Base-by-base conservation (phyloP, 2,113 vertebrate genomes). In the Aphelocoma coerulescens region DNA sequence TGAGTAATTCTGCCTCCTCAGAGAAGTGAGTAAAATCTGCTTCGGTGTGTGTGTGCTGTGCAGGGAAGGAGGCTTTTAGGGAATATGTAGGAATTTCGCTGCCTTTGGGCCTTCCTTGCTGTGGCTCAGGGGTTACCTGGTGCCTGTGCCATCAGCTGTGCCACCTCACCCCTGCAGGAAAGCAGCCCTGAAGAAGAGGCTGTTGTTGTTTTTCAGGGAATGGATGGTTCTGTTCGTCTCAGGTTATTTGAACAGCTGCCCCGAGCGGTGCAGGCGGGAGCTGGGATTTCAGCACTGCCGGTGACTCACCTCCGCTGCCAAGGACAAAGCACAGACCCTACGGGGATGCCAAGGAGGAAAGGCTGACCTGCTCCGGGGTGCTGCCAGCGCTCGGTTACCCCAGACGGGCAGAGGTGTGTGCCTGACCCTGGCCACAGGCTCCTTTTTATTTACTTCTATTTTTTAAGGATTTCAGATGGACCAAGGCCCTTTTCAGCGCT, bases 1-100 rank as follows among this genome's bases (percentile, higher is more conserved):
- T 96, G 97, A 96, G 90, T 96, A 88, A 96, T 89, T 82, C 89
- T 61, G 82, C 77, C 74, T 96, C 84, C 88, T 84, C 95, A 68
- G 96, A 94, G 85, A 28, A 91, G 89, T 16, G 63, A 97, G 95
- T 76, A 85, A 80, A 89, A 68, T n/a, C 69, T 55, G 62, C 88
- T 83, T 46, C 1, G 15, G 67, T 13, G 85, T 39, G 88, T 44
- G 74, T 49, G 59, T 11, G 37, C 30, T 2, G 6, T 2, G 16
- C 33, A 27, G 51, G n/a, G 66, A 68, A 48, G 13, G 35, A 73
- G 72, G 30, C 1, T 91, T 59, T 24, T 28, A 6, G 15, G 52
- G 89, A 43, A 30, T 44, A 33, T 13, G 16, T 14, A 13, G 91
- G 46, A 62, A 74, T 15, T 58, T 54, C 0, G 0, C 37, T 17